Base-by-base conservation (phyloP, 2,113 vertebrate genomes). In the Platanista minor region DNA sequence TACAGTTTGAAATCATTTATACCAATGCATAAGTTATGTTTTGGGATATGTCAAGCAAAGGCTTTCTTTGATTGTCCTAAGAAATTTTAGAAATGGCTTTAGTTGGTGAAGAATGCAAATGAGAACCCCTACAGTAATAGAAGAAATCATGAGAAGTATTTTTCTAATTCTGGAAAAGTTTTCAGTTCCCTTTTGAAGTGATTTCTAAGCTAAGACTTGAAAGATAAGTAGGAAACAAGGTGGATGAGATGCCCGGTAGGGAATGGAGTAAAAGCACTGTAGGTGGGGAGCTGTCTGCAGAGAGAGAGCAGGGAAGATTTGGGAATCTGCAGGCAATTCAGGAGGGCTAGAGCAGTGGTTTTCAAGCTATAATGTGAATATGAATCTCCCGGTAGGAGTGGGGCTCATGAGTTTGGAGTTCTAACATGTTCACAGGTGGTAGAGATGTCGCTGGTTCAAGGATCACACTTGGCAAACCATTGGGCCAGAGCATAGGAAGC, bases 51-150 rank as follows among this genome's bases (percentile, higher is more conserved):
- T 74, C n/a, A 84, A 43, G n/a, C 52, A 52, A 69, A 89, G 62
- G 13, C 61, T 92, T 84, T 82, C 29, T 96, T 87, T 83, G 86
- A 54, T 89, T 43, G 36, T 77, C 36, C 36, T 54, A 75, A 89
- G n/a, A 67, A 64, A 77, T 72, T 83, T 84, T 69, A 78, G 54
- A 57, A 57, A 77, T 89, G 33, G n/a, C n/a, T 89, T 92, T 43
- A 69, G 49, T 84, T 84, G 78, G 78, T 93, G 21, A 84, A 93
- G 91, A 77, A 62, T 85, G 71, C 71, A 93, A 89, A 85, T 78
- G 78, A 90, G 69, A 77, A 29, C 29, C 57, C n/a, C 72, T 78
- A n/a, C 12, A 39, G 41, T 85, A 85, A 77, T 67, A 83, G 33
- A 89, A 71, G 59, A 95, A 46, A 69, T 69, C 49, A 39, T 77